A percentile compares a stretch with the other conserved stretches of the same genome.
These are phyloP conservation scores for Pogonognathellus flavescens DNA, from an alignment of 1,140 invertebrate genomes.

Conservation along the genomic window DNA sequence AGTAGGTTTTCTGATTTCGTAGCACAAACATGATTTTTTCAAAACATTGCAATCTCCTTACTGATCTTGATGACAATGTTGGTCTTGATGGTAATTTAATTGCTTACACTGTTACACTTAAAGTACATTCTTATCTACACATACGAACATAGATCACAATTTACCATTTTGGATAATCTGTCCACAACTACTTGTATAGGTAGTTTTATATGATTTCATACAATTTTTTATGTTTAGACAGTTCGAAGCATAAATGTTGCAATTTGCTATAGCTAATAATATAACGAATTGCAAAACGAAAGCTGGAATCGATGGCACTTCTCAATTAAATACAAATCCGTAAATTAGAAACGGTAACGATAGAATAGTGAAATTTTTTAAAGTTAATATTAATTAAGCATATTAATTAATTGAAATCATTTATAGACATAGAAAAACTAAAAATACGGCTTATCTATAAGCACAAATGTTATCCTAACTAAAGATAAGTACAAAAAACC, in stretches of 20 bases:
- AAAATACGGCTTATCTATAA: not conserved
- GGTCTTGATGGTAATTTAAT: not conserved
- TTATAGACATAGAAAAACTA: conserved; percentile 19
- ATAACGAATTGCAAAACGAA: conserved; percentile 7
- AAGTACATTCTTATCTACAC: not conserved
- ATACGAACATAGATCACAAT: conserved; percentile 42
- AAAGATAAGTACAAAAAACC: conserved; percentile 30
- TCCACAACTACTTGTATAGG: not conserved
- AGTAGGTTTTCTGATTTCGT: too few relatives aligned
- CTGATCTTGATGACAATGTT: not conserved
- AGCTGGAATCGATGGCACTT: conserved; percentile 32
- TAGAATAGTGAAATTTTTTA: not conserved
- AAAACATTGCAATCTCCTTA: too few relatives aligned
- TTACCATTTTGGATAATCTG: conserved; percentile 37
- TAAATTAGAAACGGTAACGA: not conserved
- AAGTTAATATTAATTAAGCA: not conserved
- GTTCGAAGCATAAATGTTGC: not conserved
- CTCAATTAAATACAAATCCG: not conserved
- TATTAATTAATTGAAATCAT: not conserved
- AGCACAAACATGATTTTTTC: too few relatives aligned
- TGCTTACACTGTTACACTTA: conserved; percentile 2
- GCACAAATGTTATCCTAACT: not conserved
- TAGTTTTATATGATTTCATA: conserved; percentile 8
- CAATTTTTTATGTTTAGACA: conserved; percentile 11
- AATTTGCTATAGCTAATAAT: not conserved